Evolutionary conservation across 30 jellyfish, hydroid and myxozoan genomes (phyloP).

Genomic region (Aurelia aurita): DNA sequence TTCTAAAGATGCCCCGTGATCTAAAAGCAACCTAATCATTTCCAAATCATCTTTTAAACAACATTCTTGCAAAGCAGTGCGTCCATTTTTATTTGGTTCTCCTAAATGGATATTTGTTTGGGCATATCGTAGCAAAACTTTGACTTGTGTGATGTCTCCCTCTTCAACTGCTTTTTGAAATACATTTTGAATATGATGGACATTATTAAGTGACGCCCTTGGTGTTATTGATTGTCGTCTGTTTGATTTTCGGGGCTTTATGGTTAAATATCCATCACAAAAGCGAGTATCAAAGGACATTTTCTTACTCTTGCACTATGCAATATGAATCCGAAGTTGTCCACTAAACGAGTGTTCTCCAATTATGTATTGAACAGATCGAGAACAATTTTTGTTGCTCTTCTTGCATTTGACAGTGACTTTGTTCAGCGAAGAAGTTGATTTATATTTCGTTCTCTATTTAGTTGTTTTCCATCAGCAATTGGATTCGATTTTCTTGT

Average conservation of each 20-base stretch:
- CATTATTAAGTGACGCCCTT: slow-evolving; percentile 37
- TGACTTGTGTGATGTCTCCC: slow-evolving; percentile 89
- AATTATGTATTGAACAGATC: too few relatives aligned
- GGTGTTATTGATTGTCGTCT: slow-evolving; percentile 35
- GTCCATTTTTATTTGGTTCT: slow-evolving; percentile 74
- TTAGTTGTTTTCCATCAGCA: too few relatives aligned
- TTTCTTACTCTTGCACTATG: neutral
- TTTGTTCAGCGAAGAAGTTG: too few relatives aligned
- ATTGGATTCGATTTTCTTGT: too few relatives aligned
- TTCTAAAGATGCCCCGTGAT: slow-evolving; percentile 91
- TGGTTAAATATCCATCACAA: slow-evolving; percentile 79
- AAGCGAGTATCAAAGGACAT: slow-evolving; percentile 73
- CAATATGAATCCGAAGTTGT: too few relatives aligned
- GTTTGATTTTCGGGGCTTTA: slow-evolving; percentile 61
- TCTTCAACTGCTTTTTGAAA: slow-evolving; percentile 87
- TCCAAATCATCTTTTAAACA: slow-evolving; percentile 80
- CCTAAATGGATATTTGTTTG: slow-evolving; percentile 74
- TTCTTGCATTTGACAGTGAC: too few relatives aligned
- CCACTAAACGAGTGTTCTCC: too few relatives aligned
- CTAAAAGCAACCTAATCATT: slow-evolving; percentile 84
- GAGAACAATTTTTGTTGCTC: too few relatives aligned
- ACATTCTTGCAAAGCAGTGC: slow-evolving; percentile 88
- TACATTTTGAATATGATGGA: slow-evolving; percentile 65
- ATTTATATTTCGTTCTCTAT: too few relatives aligned
- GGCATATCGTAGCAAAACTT: slow-evolving; percentile 84